These are phyloP conservation scores for Thalpophila matura DNA, from an alignment of 2,888 invertebrate genomes.

Conservation along the genomic window DNA sequence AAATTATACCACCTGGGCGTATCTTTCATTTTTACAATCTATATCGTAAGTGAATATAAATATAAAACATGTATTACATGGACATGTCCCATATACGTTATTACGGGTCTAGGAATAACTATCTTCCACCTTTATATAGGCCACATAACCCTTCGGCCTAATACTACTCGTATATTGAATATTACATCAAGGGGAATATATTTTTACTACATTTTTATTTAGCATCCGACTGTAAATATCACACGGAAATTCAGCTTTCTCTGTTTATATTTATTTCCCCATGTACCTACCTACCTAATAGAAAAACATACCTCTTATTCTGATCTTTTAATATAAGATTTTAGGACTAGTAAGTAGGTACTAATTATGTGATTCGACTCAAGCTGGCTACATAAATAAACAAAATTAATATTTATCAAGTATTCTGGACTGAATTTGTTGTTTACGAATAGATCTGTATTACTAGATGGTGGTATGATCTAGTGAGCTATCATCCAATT, in stretches of 20 bases:
- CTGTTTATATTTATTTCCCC: background rate
- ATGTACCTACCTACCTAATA: background rate
- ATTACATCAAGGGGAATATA: conserved; percentile 17
- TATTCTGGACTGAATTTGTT: no score
- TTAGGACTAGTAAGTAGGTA: no score
- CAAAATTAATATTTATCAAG: no score
- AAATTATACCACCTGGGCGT: no score
- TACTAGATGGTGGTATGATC: no score
- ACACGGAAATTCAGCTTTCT: background rate
- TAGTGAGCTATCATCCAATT: no score
- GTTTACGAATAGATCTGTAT: no score
- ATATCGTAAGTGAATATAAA: conserved; percentile 52
- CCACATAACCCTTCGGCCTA: conserved; percentile 49
- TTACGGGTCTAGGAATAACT: conserved; percentile 48
- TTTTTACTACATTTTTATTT: conserved; percentile 33
- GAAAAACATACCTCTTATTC: no score
- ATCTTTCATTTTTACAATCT: no score
- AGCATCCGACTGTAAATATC: background rate
- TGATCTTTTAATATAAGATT: no score
- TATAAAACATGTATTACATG: conserved; percentile 42
- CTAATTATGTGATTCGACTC: no score
- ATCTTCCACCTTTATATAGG: conserved; percentile 36
- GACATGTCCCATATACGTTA: conserved; percentile 33
- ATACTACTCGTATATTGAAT: conserved; percentile 39
- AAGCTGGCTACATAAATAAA: no score